Base-by-base conservation (phyloP, 2,113 vertebrate species). In the Nothocercus nigrocapillus region DNA sequence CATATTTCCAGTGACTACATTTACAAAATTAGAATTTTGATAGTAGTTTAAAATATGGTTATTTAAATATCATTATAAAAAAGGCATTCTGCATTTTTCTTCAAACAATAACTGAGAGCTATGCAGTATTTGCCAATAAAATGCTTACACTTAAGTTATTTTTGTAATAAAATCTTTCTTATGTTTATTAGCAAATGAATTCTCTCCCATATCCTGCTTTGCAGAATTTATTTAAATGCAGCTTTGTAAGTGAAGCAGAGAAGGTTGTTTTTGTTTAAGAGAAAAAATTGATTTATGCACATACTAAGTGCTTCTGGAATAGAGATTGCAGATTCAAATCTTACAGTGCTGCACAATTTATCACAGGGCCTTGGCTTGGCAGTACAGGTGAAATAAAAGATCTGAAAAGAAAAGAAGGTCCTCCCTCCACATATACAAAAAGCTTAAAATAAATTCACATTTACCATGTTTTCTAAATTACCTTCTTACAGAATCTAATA, bases 251-350 rank as follows among this genome's bases (percentile, higher is more conserved):
- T 74, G 80, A 79, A 82, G 30, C 40, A 74, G 10, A 49, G 34
- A 82, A 67, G 2, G 3, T n/a, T 76, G 19, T 27, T 89, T 90
- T 75, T 81, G 19, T 85, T 73, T 63, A 62, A 82, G 34, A 61
- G 36, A 74, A 91, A 79, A 86, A 82, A 84, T 5, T 78, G 74
- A 90, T 96, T 88, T 90, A 95, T 88, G 58, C 44, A 89, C 0
- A 0, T 42, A 72, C 40, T 80, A 92, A 95, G 47, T 89, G 45
- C 51, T 90, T 84, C 86, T 93, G 77, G 58, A 88, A 92, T 89
- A 70, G 47, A 75, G 51, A 88, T 89, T 88, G 56, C 82, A 88
- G 82, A 85, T 91, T 81, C 45, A 95, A 56, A 5, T 82, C 40
- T 66, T 70, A 61, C 47, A 83, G 25, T 28, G 19, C 28, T 82